A percentile compares a stretch with the other conserved stretches of the same genome.
Conservation (phyloP, 2,888 invertebrate species). For the Scaptodrosophila latifasciaeformis region DNA sequence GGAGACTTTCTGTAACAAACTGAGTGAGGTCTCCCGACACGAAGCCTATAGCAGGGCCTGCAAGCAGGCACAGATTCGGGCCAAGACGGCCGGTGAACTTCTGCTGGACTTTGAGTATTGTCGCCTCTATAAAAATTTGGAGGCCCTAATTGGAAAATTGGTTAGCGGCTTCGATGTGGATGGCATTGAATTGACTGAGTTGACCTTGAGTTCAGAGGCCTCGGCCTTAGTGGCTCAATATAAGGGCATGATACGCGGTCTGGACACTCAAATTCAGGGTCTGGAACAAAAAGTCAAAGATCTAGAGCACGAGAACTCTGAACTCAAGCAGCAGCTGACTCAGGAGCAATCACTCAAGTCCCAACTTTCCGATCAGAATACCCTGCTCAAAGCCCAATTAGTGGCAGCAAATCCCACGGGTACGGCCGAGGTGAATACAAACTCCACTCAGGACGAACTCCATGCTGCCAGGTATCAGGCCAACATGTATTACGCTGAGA, state of each 20-base stretch:
- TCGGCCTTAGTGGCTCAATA: constrained; percentile 80
- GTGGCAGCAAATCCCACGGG: constrained; percentile 71
- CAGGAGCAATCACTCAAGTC: constrained; percentile 83
- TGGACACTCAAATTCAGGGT: constrained; percentile 81
- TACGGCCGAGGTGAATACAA: neutral
- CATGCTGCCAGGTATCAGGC: constrained; percentile 64
- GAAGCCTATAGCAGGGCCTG: constrained; percentile 94
- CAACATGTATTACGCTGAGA: constrained; percentile 72
- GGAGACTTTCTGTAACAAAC: constrained; percentile 89
- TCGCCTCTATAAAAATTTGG: constrained; percentile 88
- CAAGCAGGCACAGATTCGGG: constrained; percentile 93
- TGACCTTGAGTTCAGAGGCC: constrained; percentile 74
- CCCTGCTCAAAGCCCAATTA: constrained; percentile 85
- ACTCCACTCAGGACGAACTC: constrained; percentile 40
- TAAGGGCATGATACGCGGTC: constrained; percentile 92
- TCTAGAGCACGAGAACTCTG: constrained; percentile 56
- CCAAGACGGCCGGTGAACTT: constrained; percentile 84
- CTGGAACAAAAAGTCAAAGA: constrained; percentile 64
- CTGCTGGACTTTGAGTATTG: constrained; percentile 97
- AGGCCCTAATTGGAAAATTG: constrained; percentile 79
- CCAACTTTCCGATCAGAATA: constrained; percentile 90
- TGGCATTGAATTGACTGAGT: constrained; percentile 76
- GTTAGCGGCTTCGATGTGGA: constrained; percentile 76
- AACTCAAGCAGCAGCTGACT: constrained; percentile 77
- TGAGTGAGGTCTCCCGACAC: constrained; percentile 89